A percentile compares a stretch with the other conserved stretches of the same genome.
These are phyloP conservation scores for Xiphophorus hellerii DNA, from an alignment of 2,113 vertebrate genomes.

Conservation along the genomic window DNA sequence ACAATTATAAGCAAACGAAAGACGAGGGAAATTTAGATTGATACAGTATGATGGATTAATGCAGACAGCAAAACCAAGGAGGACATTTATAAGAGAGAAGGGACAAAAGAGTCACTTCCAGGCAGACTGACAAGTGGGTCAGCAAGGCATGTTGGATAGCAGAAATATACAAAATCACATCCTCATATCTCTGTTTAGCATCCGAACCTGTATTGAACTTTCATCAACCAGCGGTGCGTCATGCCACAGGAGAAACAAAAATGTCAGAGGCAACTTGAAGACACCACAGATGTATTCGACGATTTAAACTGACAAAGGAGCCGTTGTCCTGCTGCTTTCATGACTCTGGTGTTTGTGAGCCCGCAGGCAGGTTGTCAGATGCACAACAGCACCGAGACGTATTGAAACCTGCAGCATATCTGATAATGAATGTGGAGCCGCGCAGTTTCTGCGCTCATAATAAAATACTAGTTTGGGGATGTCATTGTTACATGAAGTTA, in stretches of 20 bases:
- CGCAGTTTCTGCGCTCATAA: neutral
- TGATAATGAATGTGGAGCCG: constrained; percentile 15
- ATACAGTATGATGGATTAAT: neutral
- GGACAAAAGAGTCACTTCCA: neutral
- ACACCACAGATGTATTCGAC: constrained; percentile 15
- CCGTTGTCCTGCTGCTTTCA: constrained; percentile 37
- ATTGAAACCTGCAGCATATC: constrained; percentile 24
- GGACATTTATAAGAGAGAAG: neutral
- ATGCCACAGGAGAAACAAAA: constrained; percentile 31
- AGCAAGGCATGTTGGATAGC: neutral
- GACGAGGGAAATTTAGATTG: neutral
- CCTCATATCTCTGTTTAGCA: neutral
- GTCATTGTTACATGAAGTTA: neutral
- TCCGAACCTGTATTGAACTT: constrained; percentile 12
- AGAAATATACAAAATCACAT: neutral
- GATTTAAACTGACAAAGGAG: constrained; percentile 18
- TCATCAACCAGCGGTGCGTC: constrained; percentile 8
- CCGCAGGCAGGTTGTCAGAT: constrained; percentile 39
- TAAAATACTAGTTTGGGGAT: constrained; percentile 1
- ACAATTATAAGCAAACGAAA: neutral
- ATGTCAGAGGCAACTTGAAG: constrained; percentile 33
- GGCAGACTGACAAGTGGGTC: constrained; percentile 3
- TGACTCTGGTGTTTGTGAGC: constrained; percentile 31
- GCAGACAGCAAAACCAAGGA: neutral
- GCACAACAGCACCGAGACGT: constrained; percentile 11